Percentiles rank a stretch among this genome's conserved stretches.
phyloP scores from a whole-genome alignment of 2,797 vertebrate genomes.

The Furcifer pardalis region DNA sequence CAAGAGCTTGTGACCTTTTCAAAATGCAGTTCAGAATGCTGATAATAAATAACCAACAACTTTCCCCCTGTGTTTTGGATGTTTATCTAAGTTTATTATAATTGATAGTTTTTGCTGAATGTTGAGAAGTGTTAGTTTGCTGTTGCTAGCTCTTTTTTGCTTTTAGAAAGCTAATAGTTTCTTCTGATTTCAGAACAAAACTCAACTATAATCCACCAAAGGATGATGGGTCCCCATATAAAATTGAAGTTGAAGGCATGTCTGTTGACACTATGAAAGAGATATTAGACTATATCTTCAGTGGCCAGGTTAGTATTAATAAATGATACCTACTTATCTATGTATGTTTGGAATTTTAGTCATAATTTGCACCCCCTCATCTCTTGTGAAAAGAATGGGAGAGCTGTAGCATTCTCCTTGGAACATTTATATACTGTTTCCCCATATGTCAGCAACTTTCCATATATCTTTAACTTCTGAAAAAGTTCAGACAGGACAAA shows the following conservation, averaged over 20 bases:
- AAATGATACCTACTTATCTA: not conserved
- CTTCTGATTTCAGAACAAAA: conserved; percentile 85
- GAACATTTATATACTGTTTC: too few relatives aligned
- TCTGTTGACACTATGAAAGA: conserved; percentile 94
- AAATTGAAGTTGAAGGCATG: conserved; percentile 95
- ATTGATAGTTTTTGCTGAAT: not conserved
- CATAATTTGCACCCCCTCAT: not conserved
- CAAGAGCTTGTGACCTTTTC: not conserved
- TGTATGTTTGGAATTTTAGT: not conserved
- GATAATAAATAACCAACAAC: too few relatives aligned
- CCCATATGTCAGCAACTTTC: too few relatives aligned
- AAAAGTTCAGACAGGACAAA: not conserved
- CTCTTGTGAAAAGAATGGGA: not conserved
- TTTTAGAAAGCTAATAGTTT: not conserved
- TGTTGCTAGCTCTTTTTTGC: not conserved
- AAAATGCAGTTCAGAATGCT: too few relatives aligned
- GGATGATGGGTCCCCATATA: conserved; percentile 93
- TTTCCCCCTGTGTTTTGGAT: not conserved
- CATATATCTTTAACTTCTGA: not conserved
- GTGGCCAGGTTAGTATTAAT: conserved; percentile 83
- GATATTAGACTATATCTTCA: conserved; percentile 98
- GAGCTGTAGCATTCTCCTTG: not conserved
- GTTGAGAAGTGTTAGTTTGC: not conserved
- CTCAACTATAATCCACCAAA: conserved; percentile 97
- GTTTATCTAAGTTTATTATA: too few relatives aligned